phyloP scores from a whole-genome alignment of 2,113 vertebrate genomes.

The Planiliza haematocheilus region DNA sequence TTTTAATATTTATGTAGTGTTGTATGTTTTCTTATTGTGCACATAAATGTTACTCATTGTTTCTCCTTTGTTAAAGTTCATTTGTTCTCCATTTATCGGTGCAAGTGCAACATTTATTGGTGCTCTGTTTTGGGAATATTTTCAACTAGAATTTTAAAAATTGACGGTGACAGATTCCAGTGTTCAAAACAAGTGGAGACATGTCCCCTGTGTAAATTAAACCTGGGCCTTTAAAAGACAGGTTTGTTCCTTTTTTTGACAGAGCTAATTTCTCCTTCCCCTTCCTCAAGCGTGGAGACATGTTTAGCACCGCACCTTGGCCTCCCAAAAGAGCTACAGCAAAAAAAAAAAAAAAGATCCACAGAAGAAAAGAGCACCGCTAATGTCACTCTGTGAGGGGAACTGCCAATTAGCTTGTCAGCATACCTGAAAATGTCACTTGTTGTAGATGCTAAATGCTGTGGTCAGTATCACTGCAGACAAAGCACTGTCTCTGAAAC shows the following conservation, averaged over 20 bases:
- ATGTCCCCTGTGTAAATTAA: too few relatives aligned
- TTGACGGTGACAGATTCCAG: too few relatives aligned
- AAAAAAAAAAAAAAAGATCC: slow-evolving; percentile 1
- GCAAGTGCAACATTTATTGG: too few relatives aligned
- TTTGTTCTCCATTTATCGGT: too few relatives aligned
- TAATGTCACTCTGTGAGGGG: background rate
- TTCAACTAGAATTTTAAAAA: too few relatives aligned
- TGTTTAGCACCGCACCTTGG: background rate
- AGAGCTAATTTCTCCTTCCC: background rate
- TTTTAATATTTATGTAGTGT: too few relatives aligned
- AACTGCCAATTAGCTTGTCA: background rate
- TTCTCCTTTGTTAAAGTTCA: too few relatives aligned
- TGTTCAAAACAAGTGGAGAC: too few relatives aligned
- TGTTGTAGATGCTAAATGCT: background rate
- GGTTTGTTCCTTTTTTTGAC: background rate
- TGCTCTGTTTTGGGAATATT: too few relatives aligned
- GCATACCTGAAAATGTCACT: slow-evolving; percentile 2
- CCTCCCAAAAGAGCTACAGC: background rate
- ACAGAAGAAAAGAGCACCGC: background rate
- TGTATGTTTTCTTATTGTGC: too few relatives aligned
- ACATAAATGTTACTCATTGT: too few relatives aligned
- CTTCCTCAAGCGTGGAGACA: background rate
- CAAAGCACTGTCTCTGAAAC: background rate
- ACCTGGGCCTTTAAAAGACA: background rate
- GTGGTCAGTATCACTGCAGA: background rate